These are phyloP conservation scores for Eupithecia exiguata DNA, from an alignment of 2,888 invertebrate genomes.

Conservation along the genomic window DNA sequence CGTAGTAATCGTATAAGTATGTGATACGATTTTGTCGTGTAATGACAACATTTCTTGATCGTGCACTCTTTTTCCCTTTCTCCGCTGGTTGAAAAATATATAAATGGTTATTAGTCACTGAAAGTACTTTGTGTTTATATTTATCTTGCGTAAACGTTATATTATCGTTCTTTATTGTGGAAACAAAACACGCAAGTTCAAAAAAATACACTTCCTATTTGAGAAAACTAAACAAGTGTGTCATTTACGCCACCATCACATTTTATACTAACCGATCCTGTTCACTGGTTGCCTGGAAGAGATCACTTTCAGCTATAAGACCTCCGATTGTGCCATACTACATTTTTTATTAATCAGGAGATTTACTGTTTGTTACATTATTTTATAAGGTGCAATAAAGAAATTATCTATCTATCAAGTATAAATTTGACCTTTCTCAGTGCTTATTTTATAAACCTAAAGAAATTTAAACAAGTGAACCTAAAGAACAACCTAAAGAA, in stretches of 20 bases:
- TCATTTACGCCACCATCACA: too few species aligned
- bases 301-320: too few species aligned
- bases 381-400: not conserved
- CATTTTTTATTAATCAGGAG: too few species aligned
- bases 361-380: too few species aligned
- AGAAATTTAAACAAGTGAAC: too few species aligned
- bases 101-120: not conserved
- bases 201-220: not conserved
- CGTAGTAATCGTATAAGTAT: not conserved
- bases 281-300: too few species aligned
- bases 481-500: too few species aligned
- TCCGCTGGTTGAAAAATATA: not conserved
- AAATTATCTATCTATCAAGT: too few species aligned
- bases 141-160: not conserved
- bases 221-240: not conserved
- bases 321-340: too few species aligned
- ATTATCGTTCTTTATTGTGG: not conserved
- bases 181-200: not conserved
- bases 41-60: not conserved
- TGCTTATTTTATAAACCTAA: too few species aligned
- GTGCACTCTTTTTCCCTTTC: not conserved
- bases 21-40: not conserved
- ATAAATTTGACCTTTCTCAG: too few species aligned
- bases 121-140: not conserved
- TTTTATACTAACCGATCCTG: too few species aligned